These are phyloP conservation scores for Rallus crepitans DNA, from an alignment of 2,797 vertebrate species.

Conservation along the genomic window DNA sequence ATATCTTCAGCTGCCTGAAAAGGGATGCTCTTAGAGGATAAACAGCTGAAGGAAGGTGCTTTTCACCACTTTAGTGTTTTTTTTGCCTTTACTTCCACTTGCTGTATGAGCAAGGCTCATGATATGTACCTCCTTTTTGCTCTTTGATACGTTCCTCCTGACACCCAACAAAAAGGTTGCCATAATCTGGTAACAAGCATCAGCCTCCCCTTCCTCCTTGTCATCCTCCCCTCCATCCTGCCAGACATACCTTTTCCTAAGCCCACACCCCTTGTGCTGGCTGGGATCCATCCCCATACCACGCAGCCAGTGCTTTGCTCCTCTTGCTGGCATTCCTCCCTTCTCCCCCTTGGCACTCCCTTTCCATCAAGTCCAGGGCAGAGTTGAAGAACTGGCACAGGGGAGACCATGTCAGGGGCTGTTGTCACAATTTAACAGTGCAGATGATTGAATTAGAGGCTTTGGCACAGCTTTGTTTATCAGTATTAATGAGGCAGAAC, in stretches of 20 bases:
- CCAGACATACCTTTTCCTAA: background rate
- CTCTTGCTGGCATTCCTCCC: background rate
- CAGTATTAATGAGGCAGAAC: background rate
- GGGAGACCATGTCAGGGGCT: background rate
- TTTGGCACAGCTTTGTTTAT: background rate
- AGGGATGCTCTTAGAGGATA: background rate
- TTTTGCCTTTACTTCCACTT: background rate
- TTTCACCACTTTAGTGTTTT: background rate
- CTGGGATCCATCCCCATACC: background rate
- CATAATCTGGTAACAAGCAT: background rate
- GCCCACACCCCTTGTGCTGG: rapidly evolving
- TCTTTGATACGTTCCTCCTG: background rate
- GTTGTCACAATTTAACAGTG: background rate
- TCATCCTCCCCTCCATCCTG: background rate
- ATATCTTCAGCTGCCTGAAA: background rate
- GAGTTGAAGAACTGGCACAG: background rate
- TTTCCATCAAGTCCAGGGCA: background rate
- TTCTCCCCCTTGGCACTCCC: background rate
- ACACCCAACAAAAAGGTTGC: background rate
- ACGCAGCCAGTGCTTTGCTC: rapidly evolving
- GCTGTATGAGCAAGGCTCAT: background rate
- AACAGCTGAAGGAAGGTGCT: background rate
- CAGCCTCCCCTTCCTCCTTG: background rate
- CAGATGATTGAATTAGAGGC: background rate
- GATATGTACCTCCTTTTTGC: too few relatives aligned